These are phyloP conservation scores for Coronaproctus castanopsis DNA, from an alignment of 2,888 invertebrate species.

Conservation along the genomic window DNA sequence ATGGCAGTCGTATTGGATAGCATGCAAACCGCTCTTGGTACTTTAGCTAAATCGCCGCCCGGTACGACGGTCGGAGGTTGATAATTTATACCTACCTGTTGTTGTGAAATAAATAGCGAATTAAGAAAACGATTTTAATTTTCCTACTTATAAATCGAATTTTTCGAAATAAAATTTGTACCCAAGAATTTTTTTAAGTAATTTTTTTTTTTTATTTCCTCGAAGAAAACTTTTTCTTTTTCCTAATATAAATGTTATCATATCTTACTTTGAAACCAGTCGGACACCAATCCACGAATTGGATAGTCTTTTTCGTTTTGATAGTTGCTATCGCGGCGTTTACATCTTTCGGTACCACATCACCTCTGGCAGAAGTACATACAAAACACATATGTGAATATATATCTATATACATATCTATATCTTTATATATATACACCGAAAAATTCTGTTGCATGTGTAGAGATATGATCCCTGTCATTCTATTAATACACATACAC, in stretches of 20 bases:
- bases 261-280: constrained; percentile 25
- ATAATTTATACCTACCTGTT: constrained; percentile 21
- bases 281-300: constrained; percentile 32
- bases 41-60: constrained; percentile 82
- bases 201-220: too few species aligned
- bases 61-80: constrained; percentile 68
- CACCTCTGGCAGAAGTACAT: constrained; percentile 33
- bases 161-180: too few species aligned
- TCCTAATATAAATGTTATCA: too few species aligned
- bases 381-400: constrained; percentile 1
- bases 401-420: too few species aligned
- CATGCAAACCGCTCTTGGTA: constrained; percentile 93
- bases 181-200: too few species aligned
- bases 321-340: constrained; percentile 37
- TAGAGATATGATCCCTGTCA: too few species aligned
- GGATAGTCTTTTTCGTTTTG: constrained; percentile 37
- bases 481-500: too few species aligned
- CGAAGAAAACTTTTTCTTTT: too few species aligned
- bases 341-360: constrained; percentile 42
- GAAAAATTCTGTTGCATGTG: too few species aligned
- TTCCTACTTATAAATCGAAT: too few species aligned
- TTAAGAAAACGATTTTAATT: too few species aligned
- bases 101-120: neutral
- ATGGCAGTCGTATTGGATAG: constrained; percentile 87
- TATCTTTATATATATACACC: too few species aligned